Evolutionary conservation across 1,140 invertebrate genomes (phyloP).

Genomic region (Eupeodes corollae): DNA sequence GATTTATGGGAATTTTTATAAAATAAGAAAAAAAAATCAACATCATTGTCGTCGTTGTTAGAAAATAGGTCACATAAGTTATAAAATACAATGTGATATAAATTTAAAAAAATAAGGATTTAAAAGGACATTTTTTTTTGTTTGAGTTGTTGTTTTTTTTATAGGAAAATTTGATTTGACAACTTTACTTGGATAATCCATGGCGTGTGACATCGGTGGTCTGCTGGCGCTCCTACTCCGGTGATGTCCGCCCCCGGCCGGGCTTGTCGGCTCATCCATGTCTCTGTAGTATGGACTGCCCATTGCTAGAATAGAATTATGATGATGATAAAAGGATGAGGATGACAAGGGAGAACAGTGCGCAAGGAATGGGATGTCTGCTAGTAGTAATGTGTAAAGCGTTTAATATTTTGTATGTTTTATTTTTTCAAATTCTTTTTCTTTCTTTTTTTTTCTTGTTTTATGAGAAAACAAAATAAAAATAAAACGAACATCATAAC

Average conservation of each 20-base stretch:
- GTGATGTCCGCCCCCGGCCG: constrained; percentile 54
- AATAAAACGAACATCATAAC: not conserved
- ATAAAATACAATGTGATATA: not conserved
- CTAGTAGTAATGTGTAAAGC: not conserved
- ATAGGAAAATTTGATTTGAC: not conserved
- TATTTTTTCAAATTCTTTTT: not conserved
- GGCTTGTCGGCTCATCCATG: constrained; percentile 61
- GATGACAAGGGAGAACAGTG: constrained; percentile 8
- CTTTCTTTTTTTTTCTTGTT: not conserved
- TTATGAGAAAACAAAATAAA: not conserved
- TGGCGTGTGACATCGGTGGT: constrained; percentile 41
- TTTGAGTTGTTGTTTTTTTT: not conserved
- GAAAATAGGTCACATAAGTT: too few relatives aligned
- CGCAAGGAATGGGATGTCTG: too few relatives aligned
- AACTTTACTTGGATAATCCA: constrained; percentile 38
- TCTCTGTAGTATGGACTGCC: constrained; percentile 57
- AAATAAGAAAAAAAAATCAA: not conserved
- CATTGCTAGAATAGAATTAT: constrained; percentile 43
- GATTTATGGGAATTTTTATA: not conserved
- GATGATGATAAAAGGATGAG: constrained; percentile 44
- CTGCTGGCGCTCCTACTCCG: constrained; percentile 48
- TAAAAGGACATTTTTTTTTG: not conserved
- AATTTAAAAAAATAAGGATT: not conserved
- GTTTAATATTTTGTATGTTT: not conserved
- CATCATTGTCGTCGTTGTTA: too few relatives aligned